Base-by-base conservation (phyloP, 1,140 invertebrate genomes). In the Mycetomoellerius zeteki region DNA sequence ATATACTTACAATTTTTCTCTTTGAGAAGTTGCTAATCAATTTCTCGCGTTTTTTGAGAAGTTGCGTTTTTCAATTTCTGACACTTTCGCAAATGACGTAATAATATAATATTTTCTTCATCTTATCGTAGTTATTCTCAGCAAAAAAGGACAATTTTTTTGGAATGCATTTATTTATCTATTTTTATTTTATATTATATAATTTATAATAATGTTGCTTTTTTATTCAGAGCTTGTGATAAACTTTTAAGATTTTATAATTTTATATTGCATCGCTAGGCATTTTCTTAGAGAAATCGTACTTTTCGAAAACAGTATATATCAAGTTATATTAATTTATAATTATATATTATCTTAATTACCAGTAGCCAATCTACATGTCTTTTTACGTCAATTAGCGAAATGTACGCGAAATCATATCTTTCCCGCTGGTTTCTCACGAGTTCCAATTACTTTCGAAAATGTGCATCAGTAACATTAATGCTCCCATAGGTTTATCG, bases 401-500 rank as follows among this genome's bases (percentile, higher is more conserved):
- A 54, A 54, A 73, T 19, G 19, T 50, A 33, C 12, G 7, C n/a
- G 52, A 58, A 10, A 60, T 58, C 0, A 16, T 58, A 80, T 69
- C 52, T n/a, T 69, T 71, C 2, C 33, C n/a, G 19, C 16, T 24
- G 14, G 30, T 8, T 43, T 82, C 56, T 82, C 24, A 82, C 33
- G 24, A 60, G n/a, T 82, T 58, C 16, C 12, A 37, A 72, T 73
- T 73, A 60, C 33, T 47, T 60, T 2, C 19, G 24, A 73, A 69
- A 56, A 73, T n/a, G 16, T 27, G 30, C 21, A 37, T 21, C 16
- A 16, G 27, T 43, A 69, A 47, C 50, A 14, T 24, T 69, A 37
- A 80, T 43, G 54, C 69, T 24, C 24, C 67, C 19, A 60, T 62
- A 30, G 14, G 12, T 77, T 85, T 85, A 43, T 78, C 60, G 82